phyloP scores from a whole-genome alignment of 2,888 invertebrate genomes.

The Brenthis hecate region DNA sequence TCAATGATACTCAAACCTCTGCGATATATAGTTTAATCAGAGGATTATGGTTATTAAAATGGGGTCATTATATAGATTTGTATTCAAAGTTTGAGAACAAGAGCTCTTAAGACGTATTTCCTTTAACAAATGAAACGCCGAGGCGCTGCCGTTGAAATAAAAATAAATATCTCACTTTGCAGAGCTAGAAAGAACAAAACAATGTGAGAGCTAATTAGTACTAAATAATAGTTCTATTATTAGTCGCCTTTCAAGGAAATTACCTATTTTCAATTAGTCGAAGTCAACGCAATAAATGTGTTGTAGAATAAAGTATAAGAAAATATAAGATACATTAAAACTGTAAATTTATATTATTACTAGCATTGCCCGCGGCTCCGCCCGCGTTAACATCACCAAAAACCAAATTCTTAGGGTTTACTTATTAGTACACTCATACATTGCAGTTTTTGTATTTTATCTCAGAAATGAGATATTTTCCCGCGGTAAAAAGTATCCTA shows the following conservation, averaged over 20 bases:
- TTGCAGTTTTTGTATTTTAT: too few species aligned
- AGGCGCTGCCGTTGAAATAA: constrained; percentile 8
- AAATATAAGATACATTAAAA: too few species aligned
- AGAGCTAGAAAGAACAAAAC: constrained; percentile 14
- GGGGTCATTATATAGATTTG: constrained; percentile 15
- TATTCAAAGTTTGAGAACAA: constrained; percentile 18
- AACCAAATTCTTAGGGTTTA: too few species aligned
- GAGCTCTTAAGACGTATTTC: constrained; percentile 18
- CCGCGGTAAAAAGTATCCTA: too few species aligned
- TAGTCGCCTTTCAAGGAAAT: constrained; percentile 22
- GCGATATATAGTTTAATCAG: constrained; percentile 4
- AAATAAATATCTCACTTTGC: constrained; percentile 19
- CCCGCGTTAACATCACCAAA: too few species aligned
- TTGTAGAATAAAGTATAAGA: not conserved
- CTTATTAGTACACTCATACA: too few species aligned
- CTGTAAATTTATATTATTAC: too few species aligned
- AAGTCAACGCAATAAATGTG: constrained; percentile 35
- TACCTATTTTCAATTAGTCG: constrained; percentile 36
- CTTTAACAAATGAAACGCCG: constrained; percentile 23
- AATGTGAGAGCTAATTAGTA: constrained; percentile 19
- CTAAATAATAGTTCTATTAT: constrained; percentile 24
- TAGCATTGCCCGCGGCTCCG: too few species aligned
- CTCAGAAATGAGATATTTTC: too few species aligned
- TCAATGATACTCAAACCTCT: not conserved
- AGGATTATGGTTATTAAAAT: constrained; percentile 8